Evolutionary conservation across 1,140 invertebrate species (phyloP), one percentile per base, ranked within the genome.

Genomic region (Ptiloglossa arizonensis): DNA sequence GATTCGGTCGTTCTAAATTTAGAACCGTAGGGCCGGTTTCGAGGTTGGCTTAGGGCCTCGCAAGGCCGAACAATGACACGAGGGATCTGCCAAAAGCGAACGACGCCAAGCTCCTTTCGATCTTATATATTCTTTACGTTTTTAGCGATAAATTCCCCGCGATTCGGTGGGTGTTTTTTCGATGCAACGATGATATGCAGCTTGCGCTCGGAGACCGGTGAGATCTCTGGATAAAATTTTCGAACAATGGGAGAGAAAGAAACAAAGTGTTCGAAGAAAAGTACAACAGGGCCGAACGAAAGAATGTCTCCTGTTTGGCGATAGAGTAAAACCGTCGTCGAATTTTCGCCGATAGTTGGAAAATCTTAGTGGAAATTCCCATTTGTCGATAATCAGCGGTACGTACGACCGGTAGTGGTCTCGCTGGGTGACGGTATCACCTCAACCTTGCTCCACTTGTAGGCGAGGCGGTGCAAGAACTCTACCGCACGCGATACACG

Each of bases 1-100:
- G 82, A 78, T 87, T 85, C 83, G 74, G 27, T 57, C 17, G 24
- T 22, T 70, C 80, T 82, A 88, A 87, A 87, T 87, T 87, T 88
- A 88, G 84, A 86, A 76, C 66, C 67, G 66, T 56, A 76, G 72
- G 78, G 81, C 68, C 52, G 72, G 62, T 70, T 57, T 80, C 54
- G 52, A 66, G 35, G 24, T 41, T 27, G 56, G 35, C 44, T 85
- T 77, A 80, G 67, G 79, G 52, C 19, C 60, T 38, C 22, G 3
- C 13, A 11, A 32, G 29, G 27, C 48, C 27, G 35, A 60, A 72
- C 64, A 44, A 44, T 68, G 13, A 29, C 46, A 78, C 29, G 29
- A 70, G 2, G n/a, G 44, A 60, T 41, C 32, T 24, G 41, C 52
- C 63, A 5, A 56, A 66, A 11, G 13, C 19, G 50, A 50, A 35